A percentile compares a stretch with the other conserved stretches of the same genome.
These are phyloP conservation scores for Prochilodus magdalenae DNA, from an alignment of 2,113 vertebrate genomes.

Conservation along the genomic window DNA sequence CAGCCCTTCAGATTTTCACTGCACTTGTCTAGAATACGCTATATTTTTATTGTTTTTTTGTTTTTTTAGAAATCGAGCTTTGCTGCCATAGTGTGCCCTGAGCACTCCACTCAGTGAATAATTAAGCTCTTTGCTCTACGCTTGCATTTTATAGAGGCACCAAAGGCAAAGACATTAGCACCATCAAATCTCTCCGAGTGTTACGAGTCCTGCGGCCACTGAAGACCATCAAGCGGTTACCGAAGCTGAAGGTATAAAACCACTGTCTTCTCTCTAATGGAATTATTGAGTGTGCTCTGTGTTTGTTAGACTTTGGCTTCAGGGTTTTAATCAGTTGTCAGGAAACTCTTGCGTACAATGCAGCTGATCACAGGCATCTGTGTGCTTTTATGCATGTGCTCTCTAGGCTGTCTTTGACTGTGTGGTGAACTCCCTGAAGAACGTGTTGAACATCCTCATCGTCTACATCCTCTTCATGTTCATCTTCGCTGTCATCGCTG, in stretches of 20 bases:
- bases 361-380: neutral
- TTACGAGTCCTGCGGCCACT: constrained; percentile 90
- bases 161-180: constrained; percentile 98
- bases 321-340: neutral
- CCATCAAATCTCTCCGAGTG: constrained; percentile 95
- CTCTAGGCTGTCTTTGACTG: constrained; percentile 96
- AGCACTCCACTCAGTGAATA: neutral
- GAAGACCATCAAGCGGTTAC: constrained; percentile 96
- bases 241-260: constrained; percentile 88
- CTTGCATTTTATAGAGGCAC: constrained; percentile 84
- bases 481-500: constrained; percentile 96
- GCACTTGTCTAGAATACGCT: neutral
- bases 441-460: constrained; percentile 95
- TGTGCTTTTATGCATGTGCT: constrained; percentile 21
- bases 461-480: constrained; percentile 99
- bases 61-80: neutral
- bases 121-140: constrained; percentile 39
- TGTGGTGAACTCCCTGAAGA: constrained; percentile 96
- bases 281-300: neutral
- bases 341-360: neutral
- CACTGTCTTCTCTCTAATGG: too few relatives aligned
- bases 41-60: too few relatives aligned
- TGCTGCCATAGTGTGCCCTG: neutral
- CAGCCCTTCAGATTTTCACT: neutral
- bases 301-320: neutral